phyloP scores from a whole-genome alignment of 2,797 vertebrate species.

The Malacoraja senta region DNA sequence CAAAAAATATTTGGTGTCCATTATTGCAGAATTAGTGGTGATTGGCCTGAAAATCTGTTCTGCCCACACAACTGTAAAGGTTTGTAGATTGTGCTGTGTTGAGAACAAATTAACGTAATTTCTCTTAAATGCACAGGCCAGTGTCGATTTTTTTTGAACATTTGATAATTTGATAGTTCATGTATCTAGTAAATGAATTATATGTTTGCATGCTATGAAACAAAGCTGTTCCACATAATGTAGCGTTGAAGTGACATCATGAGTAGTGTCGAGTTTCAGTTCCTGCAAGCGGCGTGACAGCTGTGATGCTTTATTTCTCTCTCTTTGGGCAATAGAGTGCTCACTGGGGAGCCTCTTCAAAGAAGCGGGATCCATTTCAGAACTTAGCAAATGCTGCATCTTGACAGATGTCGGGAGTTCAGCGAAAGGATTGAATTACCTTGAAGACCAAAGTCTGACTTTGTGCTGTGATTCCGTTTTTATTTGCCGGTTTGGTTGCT shows the following conservation, averaged over 20 bases:
- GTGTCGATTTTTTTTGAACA: neutral
- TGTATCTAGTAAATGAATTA: neutral
- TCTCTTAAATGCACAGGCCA: neutral
- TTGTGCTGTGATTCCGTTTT: neutral
- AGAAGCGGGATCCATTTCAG: slow-evolving; percentile 46
- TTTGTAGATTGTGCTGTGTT: neutral
- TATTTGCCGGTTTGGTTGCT: neutral
- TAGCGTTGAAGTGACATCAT: slow-evolving; percentile 66
- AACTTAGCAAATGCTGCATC: slow-evolving; percentile 20
- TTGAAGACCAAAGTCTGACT: slow-evolving; percentile 25
- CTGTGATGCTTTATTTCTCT: slow-evolving; percentile 48
- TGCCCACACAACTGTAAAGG: neutral
- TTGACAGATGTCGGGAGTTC: slow-evolving; percentile 22
- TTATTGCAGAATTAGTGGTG: neutral
- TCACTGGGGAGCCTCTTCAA: slow-evolving; percentile 48
- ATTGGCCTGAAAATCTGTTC: neutral
- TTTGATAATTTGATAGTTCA: neutral
- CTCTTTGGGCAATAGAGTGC: slow-evolving; percentile 46
- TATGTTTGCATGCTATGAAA: neutral
- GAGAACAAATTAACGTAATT: neutral
- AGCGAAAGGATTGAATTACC: slow-evolving; percentile 15
- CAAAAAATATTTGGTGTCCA: neutral
- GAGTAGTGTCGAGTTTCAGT: slow-evolving; percentile 59
- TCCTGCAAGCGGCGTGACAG: slow-evolving; percentile 52
- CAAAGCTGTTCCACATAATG: slow-evolving; percentile 49